A percentile compares a stretch with the other conserved stretches of the same genome.
phyloP scores from a whole-genome alignment of 37 sponge, comb jelly and placozoan species.

The Oopsacas minuta region DNA sequence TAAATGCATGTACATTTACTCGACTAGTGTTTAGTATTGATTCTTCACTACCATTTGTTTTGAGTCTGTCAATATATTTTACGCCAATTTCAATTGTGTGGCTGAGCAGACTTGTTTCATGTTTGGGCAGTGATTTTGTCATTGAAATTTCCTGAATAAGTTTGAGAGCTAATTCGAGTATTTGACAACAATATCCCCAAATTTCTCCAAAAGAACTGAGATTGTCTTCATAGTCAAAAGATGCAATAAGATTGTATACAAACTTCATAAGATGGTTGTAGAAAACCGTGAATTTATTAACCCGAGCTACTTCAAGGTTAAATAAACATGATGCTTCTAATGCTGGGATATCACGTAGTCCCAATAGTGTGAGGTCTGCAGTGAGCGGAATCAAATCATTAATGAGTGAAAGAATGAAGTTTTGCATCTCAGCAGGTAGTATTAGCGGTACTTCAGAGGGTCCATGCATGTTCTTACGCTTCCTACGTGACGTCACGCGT shows the following conservation, averaged over 20 bases:
- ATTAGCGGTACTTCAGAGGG: not conserved
- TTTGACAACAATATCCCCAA: not conserved
- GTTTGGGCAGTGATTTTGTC: not conserved
- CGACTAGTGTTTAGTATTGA: not conserved
- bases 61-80: not conserved
- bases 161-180: not conserved
- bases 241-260: not conserved
- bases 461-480: not conserved
- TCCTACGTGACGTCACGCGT: constrained; percentile 12
- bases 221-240: not conserved
- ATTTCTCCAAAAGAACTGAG: not conserved
- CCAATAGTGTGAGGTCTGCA: not conserved
- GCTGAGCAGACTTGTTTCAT: not conserved
- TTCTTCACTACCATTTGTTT: not conserved
- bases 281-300: not conserved
- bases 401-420: not conserved
- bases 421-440: not conserved
- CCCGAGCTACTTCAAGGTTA: not conserved
- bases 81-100: not conserved
- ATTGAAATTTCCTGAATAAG: not conserved
- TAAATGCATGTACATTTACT: not conserved
- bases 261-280: not conserved
- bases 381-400: not conserved
- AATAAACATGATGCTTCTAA: not conserved
- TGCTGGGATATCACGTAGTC: not conserved